Conservation (phyloP, 1,140 invertebrate species). For the Agrilus planipennis region DNA sequence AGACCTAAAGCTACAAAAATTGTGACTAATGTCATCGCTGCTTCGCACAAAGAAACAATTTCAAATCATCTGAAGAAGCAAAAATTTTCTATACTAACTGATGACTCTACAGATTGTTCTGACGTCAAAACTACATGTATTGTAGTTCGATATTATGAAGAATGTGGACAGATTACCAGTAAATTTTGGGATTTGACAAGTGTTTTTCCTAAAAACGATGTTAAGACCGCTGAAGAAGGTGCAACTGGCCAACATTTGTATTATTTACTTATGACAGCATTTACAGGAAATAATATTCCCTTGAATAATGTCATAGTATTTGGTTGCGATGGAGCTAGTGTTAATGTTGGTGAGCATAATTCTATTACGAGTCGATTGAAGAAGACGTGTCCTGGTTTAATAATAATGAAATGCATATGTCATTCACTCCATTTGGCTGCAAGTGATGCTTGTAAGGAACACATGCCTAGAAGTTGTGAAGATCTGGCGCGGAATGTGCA, state of each 20-base stretch:
- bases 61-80: not conserved
- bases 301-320: not conserved
- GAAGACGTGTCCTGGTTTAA: too few relatives aligned
- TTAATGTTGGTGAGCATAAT: conserved; percentile 1
- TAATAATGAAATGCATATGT: conserved; percentile 31
- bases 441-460: conserved; percentile 28
- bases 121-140: not conserved
- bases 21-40: not conserved
- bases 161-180: not conserved
- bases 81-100: not conserved
- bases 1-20: not conserved
- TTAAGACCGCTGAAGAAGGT: not conserved
- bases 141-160: too few relatives aligned
- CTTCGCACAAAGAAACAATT: not conserved
- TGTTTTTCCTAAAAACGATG: not conserved
- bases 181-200: not conserved
- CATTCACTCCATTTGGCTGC: conserved; percentile 30
- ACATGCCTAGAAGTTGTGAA: conserved; percentile 18
- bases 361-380: conserved; percentile 21
- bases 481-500: not conserved
- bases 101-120: not conserved
- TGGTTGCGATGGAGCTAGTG: not conserved
- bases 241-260: conserved; percentile 2
- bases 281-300: not conserved
- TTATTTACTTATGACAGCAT: not conserved